Evolutionary conservation across 2,888 invertebrate species (phyloP).

Genomic region (Limnephilus rhombicus): DNA sequence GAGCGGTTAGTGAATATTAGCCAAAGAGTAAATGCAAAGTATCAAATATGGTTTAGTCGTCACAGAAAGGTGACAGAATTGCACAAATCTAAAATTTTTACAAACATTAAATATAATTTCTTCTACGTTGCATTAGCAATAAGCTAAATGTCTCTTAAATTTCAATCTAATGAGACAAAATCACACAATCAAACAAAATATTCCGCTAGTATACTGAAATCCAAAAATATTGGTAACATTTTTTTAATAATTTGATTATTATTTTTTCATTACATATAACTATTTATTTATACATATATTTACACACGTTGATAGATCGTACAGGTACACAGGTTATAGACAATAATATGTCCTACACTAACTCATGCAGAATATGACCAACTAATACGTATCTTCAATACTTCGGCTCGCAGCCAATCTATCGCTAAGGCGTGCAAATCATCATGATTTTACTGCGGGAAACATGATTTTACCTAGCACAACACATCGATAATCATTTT

Average conservation of each 20-base stretch:
- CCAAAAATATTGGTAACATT: conserved; percentile 39
- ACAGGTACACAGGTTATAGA: neutral
- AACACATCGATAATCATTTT: too few relatives aligned
- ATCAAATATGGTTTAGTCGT: neutral
- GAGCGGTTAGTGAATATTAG: neutral
- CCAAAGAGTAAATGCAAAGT: conserved; percentile 16
- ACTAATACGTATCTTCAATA: conserved; percentile 29
- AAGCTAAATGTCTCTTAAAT: conserved; percentile 22
- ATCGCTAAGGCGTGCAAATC: neutral
- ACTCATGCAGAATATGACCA: conserved; percentile 18
- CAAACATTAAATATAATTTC: conserved; percentile 12
- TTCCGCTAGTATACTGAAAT: conserved; percentile 35
- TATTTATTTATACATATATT: conserved; percentile 25
- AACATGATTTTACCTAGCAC: too few relatives aligned
- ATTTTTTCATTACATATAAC: conserved; percentile 28
- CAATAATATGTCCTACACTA: neutral
- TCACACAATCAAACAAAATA: conserved; percentile 26
- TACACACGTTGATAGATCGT: conserved; percentile 19
- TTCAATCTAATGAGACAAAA: neutral
- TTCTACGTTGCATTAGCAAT: conserved; percentile 7
- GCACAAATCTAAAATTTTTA: neutral
- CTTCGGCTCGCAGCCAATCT: neutral
- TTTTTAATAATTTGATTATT: conserved; percentile 9
- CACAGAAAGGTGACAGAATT: conserved; percentile 9
- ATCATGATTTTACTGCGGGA: neutral